Base-by-base conservation (phyloP, 92 coral and sea anemone genomes). In the Metridium senile region DNA sequence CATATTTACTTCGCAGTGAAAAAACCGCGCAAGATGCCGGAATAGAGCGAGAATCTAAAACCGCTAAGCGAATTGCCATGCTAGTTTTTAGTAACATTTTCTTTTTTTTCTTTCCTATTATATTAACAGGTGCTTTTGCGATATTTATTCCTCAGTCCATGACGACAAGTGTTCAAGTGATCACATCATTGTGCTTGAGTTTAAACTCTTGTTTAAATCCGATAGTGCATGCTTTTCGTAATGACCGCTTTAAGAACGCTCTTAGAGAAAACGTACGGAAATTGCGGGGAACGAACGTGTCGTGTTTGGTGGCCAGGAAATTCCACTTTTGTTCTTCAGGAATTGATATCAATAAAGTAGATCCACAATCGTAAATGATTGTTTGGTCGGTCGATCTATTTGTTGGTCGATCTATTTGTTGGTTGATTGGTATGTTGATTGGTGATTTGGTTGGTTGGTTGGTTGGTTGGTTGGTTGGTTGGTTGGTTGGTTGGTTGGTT, bases 1-100 rank as follows among this genome's bases (percentile, higher is more conserved):
- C 88, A 78, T 25, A 84, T 84, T 57, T 84, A 59, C 68, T n/a
- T 70, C 29, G 45, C 64, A 11, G 88, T 33, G 23, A 58, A 56
- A 39, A 64, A 34, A 26, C 88, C 3, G 83, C 79, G 8, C 74
- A 52, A 21, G 39, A 52, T 23, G 88, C 80, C 0, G 80, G 84
- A 2, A 62, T 72, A n/a, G 58, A 63, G 26, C 78, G 88, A 33
- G 88, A 84, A 49, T 76, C 84, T 0, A n/a, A 49, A 1, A 59
- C 76, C 7, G 88, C 84, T 68, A 77, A 64, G 54, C 34, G 79
- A n/a, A 78, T 84, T 57, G 62, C 68, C 0, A 22, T 84, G 21
- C 66, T 84, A 3, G 84, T 84, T 10, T 54, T 19, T 17, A 70
- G 33, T 23, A 70, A 70, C 45, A 33, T 70, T 1, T 22, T 70